Evolutionary conservation across 1,140 invertebrate genomes (phyloP).

Genomic region (Bombus huntii): DNA sequence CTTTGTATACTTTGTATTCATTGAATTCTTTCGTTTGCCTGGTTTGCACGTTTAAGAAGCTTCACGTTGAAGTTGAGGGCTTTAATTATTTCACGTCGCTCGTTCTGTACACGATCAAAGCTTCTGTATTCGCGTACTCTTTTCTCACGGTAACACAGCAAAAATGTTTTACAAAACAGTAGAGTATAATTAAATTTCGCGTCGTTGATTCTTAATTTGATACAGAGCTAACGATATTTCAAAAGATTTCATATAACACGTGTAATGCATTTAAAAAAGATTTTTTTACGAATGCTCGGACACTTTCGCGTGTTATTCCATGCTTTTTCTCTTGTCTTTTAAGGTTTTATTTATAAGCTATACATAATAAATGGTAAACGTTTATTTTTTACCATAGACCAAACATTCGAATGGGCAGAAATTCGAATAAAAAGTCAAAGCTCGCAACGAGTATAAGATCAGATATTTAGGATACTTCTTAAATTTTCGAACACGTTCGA

Average conservation of each 20-base stretch:
- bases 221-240: too few relatives aligned
- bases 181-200: background rate
- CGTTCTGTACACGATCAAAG: background rate
- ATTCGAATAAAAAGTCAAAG: background rate
- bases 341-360: too few relatives aligned
- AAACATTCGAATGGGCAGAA: too few relatives aligned
- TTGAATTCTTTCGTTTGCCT: background rate
- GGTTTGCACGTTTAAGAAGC: background rate
- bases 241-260: too few relatives aligned
- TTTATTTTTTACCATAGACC: too few relatives aligned
- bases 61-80: background rate
- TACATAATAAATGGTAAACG: too few relatives aligned
- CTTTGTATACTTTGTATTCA: background rate
- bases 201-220: background rate
- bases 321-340: too few relatives aligned
- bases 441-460: too few relatives aligned
- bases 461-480: background rate
- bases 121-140: background rate
- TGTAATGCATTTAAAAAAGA: too few relatives aligned
- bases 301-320: too few relatives aligned
- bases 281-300: too few relatives aligned
- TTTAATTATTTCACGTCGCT: background rate
- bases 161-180: background rate
- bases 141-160: background rate
- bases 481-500: constrained; percentile 16